Evolutionary conservation across 1,140 invertebrate genomes (phyloP).

Genomic region (Penaeus vannamei): DNA sequence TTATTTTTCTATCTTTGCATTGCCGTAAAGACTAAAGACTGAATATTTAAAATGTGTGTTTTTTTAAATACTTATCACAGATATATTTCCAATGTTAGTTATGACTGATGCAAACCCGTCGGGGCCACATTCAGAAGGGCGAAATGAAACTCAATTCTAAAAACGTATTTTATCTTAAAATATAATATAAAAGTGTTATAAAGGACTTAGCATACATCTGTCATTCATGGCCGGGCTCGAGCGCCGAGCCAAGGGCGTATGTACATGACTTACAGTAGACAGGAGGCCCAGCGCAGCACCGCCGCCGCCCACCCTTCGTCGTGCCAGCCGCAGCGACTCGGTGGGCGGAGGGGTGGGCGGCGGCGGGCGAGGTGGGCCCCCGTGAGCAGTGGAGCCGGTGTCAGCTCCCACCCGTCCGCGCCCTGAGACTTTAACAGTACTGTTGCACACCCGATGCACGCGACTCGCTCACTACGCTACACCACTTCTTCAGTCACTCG

Average conservation of each 20-base stretch:
- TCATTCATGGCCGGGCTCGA: constrained; percentile 19
- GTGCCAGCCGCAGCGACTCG: not conserved
- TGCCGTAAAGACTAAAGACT: no score
- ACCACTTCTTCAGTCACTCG: no score
- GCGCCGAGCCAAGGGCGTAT: constrained; percentile 30
- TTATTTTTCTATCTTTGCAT: no score
- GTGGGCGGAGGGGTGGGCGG: not conserved
- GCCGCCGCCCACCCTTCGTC: constrained; percentile 11
- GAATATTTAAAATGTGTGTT: no score
- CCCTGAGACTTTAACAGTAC: constrained; percentile 55
- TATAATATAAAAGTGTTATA: constrained; percentile 61
- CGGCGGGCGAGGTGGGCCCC: not conserved
- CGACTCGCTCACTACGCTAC: no score
- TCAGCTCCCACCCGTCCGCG: constrained; percentile 55
- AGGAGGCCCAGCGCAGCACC: constrained; percentile 21
- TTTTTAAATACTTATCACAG: no score
- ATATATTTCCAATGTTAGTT: no score
- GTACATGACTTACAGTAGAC: constrained; percentile 60
- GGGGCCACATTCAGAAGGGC: not conserved
- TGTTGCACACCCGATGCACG: constrained; percentile 5
- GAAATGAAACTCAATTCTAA: constrained; percentile 1
- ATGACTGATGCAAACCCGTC: no score
- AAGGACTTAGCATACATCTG: constrained; percentile 51
- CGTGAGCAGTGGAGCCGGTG: constrained; percentile 51
- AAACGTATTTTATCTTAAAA: constrained; percentile 63